Percentiles rank a stretch among this genome's conserved stretches.
These are phyloP conservation scores for Nudaria mundana DNA, from an alignment of 2,888 invertebrate genomes.

Conservation along the genomic window DNA sequence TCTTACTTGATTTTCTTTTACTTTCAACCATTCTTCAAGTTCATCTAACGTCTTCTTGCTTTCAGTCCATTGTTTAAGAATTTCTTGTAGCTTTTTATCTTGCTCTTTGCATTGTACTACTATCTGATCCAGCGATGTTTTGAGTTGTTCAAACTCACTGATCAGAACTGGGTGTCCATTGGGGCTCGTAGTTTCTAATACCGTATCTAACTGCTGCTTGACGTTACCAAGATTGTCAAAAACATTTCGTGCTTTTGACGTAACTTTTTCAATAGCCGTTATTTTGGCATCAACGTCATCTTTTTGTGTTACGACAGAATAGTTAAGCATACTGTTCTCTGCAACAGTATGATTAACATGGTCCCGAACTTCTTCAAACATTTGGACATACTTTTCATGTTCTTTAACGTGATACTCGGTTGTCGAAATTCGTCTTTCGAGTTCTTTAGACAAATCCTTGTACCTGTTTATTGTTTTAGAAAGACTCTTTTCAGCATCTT, in stretches of 20 bases:
- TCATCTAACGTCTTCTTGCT: conserved; percentile 89
- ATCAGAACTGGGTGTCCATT: conserved; percentile 88
- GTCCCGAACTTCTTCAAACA: conserved; percentile 91
- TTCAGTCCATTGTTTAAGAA: conserved; percentile 90
- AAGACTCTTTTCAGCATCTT: conserved; percentile 88
- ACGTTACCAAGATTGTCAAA: conserved; percentile 86
- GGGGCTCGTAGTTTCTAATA: conserved; percentile 88
- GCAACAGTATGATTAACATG: conserved; percentile 89
- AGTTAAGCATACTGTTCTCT: conserved; percentile 88
- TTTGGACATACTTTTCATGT: conserved; percentile 91
- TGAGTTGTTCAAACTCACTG: conserved; percentile 87
- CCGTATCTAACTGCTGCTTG: conserved; percentile 85
- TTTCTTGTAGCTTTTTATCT: conserved; percentile 86
- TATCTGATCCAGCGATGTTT: conserved; percentile 88
- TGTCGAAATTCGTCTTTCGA: conserved; percentile 83
- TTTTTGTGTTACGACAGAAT: conserved; percentile 89
- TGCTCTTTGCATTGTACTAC: conserved; percentile 86
- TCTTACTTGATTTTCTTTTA: conserved; percentile 91
- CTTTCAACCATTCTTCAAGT: conserved; percentile 91
- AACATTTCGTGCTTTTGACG: conserved; percentile 87
- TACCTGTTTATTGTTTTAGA: conserved; percentile 88
- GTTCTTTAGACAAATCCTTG: conserved; percentile 83
- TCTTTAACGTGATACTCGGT: conserved; percentile 88
- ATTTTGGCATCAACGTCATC: conserved; percentile 89
- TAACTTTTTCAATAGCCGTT: conserved; percentile 86